A percentile compares a stretch with the other conserved stretches of the same genome.
Evolutionary conservation across 2,797 vertebrate species (phyloP).

Genomic region (Poeciliopsis presidionis): DNA sequence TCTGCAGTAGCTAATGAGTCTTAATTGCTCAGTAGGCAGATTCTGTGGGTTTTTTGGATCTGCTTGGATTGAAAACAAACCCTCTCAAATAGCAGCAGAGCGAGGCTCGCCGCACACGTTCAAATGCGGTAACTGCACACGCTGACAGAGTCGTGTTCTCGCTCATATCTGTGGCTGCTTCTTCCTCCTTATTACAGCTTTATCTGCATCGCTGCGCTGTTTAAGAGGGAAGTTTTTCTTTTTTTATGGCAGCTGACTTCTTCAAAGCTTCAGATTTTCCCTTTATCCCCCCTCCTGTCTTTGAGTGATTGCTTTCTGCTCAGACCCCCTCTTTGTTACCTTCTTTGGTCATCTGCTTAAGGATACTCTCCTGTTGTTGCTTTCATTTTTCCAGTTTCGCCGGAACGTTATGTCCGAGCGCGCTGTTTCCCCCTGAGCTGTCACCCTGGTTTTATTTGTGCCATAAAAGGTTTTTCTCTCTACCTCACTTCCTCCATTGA

Average conservation of each 20-base stretch:
- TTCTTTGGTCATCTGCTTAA: conserved; percentile 72
- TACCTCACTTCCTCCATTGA: conserved; percentile 42
- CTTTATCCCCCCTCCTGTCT: conserved; percentile 14
- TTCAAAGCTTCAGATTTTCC: conserved; percentile 37
- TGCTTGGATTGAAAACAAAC: conserved; percentile 8
- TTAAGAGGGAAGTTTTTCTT: conserved; percentile 1
- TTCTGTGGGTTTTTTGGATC: conserved; percentile 6
- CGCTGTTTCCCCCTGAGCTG: conserved; percentile 3
- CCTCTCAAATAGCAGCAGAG: neutral
- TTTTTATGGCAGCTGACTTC: conserved; percentile 16
- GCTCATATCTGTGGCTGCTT: neutral
- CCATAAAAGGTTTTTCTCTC: conserved; percentile 54
- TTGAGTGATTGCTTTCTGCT: conserved; percentile 33
- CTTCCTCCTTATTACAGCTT: conserved; percentile 9
- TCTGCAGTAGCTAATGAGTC: neutral
- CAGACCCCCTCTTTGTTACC: conserved; percentile 56
- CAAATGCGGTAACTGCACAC: neutral
- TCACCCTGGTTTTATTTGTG: conserved; percentile 21
- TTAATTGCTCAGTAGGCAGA: neutral
- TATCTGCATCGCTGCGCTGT: neutral
- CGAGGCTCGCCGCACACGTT: neutral
- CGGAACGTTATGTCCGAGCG: conserved; percentile 13
- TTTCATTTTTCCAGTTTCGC: conserved; percentile 22
- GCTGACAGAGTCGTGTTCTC: conserved; percentile 1
- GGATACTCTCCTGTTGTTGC: conserved; percentile 26